These are phyloP conservation scores for Egretta garzetta DNA, from an alignment of 2,113 vertebrate genomes.

Conservation along the genomic window DNA sequence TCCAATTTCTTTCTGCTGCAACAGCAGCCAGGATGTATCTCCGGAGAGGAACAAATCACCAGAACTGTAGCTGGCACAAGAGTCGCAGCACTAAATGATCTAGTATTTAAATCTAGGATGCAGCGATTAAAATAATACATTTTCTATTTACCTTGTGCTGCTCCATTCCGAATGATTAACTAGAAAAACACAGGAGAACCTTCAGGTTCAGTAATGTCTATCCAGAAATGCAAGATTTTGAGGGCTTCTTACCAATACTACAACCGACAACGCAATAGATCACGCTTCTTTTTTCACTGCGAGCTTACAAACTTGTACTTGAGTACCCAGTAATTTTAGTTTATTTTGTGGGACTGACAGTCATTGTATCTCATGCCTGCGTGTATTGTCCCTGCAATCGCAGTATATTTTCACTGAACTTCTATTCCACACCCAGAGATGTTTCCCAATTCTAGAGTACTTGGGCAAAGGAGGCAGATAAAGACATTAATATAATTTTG, in stretches of 20 bases:
- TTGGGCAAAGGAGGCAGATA: conserved; percentile 40
- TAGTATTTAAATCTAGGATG: background rate
- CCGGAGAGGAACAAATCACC: background rate
- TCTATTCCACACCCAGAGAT: background rate
- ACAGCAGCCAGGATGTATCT: background rate
- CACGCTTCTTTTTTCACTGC: background rate
- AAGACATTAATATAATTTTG: conserved; percentile 69
- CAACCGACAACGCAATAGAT: background rate
- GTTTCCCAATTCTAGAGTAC: conserved; percentile 5
- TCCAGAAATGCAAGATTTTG: background rate
- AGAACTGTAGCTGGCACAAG: background rate
- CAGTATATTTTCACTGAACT: background rate
- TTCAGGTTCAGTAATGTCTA: background rate
- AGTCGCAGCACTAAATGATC: background rate
- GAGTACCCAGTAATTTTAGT: background rate
- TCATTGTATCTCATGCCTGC: background rate
- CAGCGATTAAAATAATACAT: background rate
- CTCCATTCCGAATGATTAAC: background rate
- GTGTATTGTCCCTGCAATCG: background rate
- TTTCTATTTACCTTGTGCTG: background rate
- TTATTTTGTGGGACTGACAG: background rate
- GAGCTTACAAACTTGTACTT: background rate
- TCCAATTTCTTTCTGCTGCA: conserved; percentile 10
- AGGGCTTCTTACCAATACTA: background rate
- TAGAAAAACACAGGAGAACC: background rate